Evolutionary conservation across 2,113 vertebrate species (phyloP), one percentile per base, ranked within the genome.

Genomic region (Eurypyga helias): DNA sequence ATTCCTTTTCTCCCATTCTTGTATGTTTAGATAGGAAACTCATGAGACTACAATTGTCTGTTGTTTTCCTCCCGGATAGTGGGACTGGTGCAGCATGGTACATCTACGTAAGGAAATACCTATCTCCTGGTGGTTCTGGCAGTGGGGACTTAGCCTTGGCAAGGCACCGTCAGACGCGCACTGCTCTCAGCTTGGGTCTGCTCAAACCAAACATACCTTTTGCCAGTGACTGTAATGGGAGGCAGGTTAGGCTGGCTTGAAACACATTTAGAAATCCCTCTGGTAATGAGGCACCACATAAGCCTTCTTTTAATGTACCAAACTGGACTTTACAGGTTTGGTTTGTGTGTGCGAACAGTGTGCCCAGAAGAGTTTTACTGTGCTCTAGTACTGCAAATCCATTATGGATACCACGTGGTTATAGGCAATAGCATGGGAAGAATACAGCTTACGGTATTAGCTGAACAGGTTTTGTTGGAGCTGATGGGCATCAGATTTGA

Each of bases 301-400:
- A 52, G 5, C 25, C 54, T 19, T 21, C 11, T 33, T 38, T 66
- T 38, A 11, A 64, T 29, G 19, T 26, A 14, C 33, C 23, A 38
- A 51, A 52, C n/a, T 67, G 65, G 52, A 49, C 36, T 72, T 57
- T 7, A 4, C 26, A 49, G 45, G 13, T 13, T 78, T 49, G 26
- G 29, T 71, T 49, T 15, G 4, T 0, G 0, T 2, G 0, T 36
- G 34, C 17, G 62, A 81, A 51, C 36, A 13, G 51, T 71, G 36
- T 49, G 36, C 36, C n/a, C 51, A 90, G 45, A 46, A n/a, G 54
- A 25, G 31, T 66, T 76, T 33, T n/a, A 2, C 51, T 23, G 24
- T 14, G 36, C 58, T 69, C 64, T 82, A 55, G 34, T 6, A 5
- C 3, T 67, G 26, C 57, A 79, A 23, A 78, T 15, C 49, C 36